Base-by-base conservation (phyloP, 1,140 invertebrate species). In the Littorina saxatilis region DNA sequence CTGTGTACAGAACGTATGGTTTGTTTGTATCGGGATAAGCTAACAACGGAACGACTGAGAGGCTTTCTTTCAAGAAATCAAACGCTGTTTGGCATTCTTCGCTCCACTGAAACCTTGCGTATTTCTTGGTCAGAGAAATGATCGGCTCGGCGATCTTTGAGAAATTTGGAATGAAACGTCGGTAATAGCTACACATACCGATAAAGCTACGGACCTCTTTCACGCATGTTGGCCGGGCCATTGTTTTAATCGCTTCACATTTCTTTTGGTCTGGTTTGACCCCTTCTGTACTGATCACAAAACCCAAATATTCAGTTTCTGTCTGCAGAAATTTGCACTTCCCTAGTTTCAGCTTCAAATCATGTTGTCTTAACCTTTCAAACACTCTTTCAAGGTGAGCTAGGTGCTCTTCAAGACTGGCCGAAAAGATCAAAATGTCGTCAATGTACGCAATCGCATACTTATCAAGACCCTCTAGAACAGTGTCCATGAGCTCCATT, bases 151-250 rank as follows among this genome's bases (percentile, higher is more conserved):
- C 85, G 1, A 91, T 83, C n/a, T 85, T 68, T 1, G 91, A 88
- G 37, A 92, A 90, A 68, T 91, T 89, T 15, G 83, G 88, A 15
- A 93, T 87, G 79, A 94, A 94, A 58, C 89, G 87, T 5, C 89
- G 83, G 85, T 94, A 94, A 85, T 92, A 94, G 39, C 88, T 87
- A 2, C 91, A 86, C 76, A 93, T 90, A 1, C 93, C 93, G 15
- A 93, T 83, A 80, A 94, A 93, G 72, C 91, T 79, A 55, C 91
- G 77, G 0, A 94, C 27, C 63, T 93, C 89, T 73, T 89, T 92
- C 7, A 89, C 78, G 83, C 83, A 89, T 83, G 86, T 78, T 11
- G 93, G 92, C 0, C 40, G n/a, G n/a, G 89, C 86, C 35, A 86
- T 89, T 2, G 89, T 77, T 47, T 83, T 13, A 58, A 83, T 83